phyloP scores from a whole-genome alignment of 2,888 invertebrate species.

The Leptogaster cylindrica region DNA sequence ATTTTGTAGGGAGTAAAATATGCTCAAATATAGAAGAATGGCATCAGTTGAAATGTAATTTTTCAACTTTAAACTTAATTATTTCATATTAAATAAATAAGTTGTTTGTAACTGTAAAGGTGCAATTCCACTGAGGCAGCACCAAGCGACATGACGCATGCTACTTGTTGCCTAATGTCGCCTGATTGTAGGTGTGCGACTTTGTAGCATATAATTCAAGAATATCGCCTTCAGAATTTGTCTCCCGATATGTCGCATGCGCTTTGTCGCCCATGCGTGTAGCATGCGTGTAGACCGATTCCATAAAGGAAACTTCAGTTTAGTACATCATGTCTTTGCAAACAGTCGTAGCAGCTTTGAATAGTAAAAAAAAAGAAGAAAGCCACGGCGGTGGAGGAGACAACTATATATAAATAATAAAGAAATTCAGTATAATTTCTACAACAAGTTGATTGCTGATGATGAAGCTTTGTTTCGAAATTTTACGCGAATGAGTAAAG shows the following conservation, averaged over 20 bases:
- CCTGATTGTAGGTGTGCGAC: neutral
- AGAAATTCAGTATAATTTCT: neutral
- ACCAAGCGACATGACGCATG: neutral
- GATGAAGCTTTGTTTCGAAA: neutral
- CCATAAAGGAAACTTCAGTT: neutral
- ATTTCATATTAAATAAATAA: too few species aligned
- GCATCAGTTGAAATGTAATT: too few species aligned
- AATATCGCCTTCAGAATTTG: neutral
- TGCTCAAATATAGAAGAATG: too few species aligned
- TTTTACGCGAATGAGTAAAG: neutral
- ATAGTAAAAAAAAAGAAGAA: too few species aligned
- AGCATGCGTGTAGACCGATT: neutral
- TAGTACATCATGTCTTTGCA: neutral
- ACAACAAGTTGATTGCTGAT: neutral
- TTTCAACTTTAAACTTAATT: too few species aligned
- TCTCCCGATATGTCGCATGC: neutral
- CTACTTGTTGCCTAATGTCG: neutral
- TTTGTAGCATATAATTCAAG: neutral
- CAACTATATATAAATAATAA: neutral
- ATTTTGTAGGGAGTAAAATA: too few species aligned
- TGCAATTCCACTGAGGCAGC: neutral
- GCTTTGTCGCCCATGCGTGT: neutral
- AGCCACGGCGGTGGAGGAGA: neutral
- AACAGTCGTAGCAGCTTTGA: neutral
- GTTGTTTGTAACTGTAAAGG: too few species aligned